Evolutionary conservation across 1,140 invertebrate species (phyloP).

Genomic region (Drosophila pachea): DNA sequence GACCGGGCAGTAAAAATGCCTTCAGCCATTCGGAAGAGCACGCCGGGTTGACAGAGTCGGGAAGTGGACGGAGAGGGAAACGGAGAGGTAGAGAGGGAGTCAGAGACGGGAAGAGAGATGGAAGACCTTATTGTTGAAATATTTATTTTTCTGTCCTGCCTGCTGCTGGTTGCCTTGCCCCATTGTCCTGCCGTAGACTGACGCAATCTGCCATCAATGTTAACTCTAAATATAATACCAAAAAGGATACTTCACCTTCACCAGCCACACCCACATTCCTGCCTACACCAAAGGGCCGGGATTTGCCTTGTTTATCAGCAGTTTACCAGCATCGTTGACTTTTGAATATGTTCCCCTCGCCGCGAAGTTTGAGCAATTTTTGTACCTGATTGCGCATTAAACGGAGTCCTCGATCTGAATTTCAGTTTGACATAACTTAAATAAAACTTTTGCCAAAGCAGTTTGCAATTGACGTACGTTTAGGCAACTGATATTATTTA

Average conservation of each 20-base stretch:
- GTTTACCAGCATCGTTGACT: constrained; percentile 27
- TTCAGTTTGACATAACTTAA: constrained; percentile 24
- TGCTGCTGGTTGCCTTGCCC: constrained; percentile 9
- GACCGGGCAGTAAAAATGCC: constrained; percentile 46
- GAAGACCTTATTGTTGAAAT: constrained; percentile 52
- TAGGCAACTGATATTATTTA: background rate
- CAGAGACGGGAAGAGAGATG: constrained; percentile 2
- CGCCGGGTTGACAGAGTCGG: constrained; percentile 5
- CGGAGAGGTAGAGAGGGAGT: too few relatives aligned
- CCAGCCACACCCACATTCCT: background rate
- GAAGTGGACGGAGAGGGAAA: background rate
- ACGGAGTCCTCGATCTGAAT: constrained; percentile 35
- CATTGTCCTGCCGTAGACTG: constrained; percentile 31
- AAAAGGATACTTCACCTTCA: constrained; percentile 19
- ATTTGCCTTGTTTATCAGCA: constrained; percentile 41
- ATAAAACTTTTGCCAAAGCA: constrained; percentile 8
- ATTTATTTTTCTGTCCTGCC: constrained; percentile 42
- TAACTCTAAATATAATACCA: constrained; percentile 45
- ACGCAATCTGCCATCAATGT: constrained; percentile 53
- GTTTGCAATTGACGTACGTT: background rate
- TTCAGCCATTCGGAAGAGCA: constrained; percentile 37
- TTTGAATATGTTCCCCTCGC: constrained; percentile 35
- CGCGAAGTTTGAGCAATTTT: constrained; percentile 34
- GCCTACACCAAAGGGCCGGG: background rate
- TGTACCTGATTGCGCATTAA: constrained; percentile 48